A percentile compares a stretch with the other conserved stretches of the same genome.
These are phyloP conservation scores for Elephantulus edwardii DNA, from an alignment of 2,113 vertebrate genomes.

Conservation along the genomic window DNA sequence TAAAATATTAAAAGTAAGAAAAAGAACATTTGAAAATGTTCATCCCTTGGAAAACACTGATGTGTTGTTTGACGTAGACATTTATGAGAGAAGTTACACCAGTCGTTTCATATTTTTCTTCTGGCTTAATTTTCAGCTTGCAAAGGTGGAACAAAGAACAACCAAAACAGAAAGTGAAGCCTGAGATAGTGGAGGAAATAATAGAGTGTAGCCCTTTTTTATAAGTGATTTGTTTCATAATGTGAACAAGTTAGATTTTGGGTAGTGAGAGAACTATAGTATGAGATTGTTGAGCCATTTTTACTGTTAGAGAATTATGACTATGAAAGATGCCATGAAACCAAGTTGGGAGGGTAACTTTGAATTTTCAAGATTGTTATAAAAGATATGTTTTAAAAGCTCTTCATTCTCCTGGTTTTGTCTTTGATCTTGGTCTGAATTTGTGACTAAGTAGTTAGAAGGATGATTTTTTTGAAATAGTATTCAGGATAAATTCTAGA, in stretches of 20 bases:
- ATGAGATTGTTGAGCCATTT: background rate
- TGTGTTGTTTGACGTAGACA: background rate
- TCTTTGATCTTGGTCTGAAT: constrained; percentile 3
- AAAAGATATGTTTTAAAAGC: background rate
- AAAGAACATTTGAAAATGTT: constrained; percentile 17
- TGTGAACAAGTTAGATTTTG: background rate
- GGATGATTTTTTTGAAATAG: background rate
- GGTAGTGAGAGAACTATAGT: background rate
- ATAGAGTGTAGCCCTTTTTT: constrained; percentile 1
- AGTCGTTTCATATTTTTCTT: background rate
- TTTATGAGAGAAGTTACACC: background rate
- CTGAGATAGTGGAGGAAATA: background rate
- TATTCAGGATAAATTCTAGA: constrained; percentile 28
- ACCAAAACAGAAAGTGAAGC: background rate
- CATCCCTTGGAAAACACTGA: background rate
- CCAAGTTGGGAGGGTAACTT: background rate
- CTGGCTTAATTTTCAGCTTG: background rate
- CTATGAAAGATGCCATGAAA: background rate
- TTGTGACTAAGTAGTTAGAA: constrained; percentile 43
- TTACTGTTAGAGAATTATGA: constrained; percentile 20
- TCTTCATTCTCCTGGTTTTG: background rate
- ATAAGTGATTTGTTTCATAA: constrained; percentile 19
- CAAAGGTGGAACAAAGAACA: background rate
- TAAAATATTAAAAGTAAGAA: background rate
- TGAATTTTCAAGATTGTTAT: constrained; percentile 32